Conservation (phyloP, 1,140 invertebrate genomes). For the Hetaerina americana region DNA sequence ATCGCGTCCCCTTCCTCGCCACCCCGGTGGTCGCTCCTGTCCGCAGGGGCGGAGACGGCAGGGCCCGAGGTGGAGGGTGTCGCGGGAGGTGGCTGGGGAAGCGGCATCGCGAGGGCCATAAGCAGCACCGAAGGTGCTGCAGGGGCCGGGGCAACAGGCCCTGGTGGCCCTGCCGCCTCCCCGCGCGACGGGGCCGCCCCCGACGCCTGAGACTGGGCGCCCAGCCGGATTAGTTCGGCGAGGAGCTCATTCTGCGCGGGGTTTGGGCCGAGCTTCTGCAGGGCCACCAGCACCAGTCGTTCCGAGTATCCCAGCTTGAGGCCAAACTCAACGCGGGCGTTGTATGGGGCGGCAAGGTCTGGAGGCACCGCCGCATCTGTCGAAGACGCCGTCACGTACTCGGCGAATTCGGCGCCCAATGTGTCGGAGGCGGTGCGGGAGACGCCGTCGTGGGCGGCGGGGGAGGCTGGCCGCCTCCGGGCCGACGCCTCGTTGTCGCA, state of each 20-base stretch:
- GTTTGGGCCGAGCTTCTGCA: constrained; percentile 67
- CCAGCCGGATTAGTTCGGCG: constrained; percentile 44
- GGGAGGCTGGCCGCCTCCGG: constrained; percentile 22
- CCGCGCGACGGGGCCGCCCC: not conserved
- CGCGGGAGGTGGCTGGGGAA: not conserved
- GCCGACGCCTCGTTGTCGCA: constrained; percentile 51
- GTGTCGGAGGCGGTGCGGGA: constrained; percentile 70
- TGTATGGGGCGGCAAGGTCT: constrained; percentile 22
- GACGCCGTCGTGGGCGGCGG: constrained; percentile 50
- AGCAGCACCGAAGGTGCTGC: not conserved
- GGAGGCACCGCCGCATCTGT: not conserved
- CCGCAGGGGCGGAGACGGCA: not conserved
- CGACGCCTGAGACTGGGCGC: constrained; percentile 14
- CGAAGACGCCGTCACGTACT: constrained; percentile 48
- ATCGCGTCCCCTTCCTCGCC: not conserved
- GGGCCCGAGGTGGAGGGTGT: not conserved
- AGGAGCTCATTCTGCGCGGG: constrained; percentile 78
- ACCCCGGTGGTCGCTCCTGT: not conserved
- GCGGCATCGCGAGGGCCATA: not conserved
- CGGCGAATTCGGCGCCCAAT: constrained; percentile 67
- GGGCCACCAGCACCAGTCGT: constrained; percentile 62
- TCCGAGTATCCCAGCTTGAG: constrained; percentile 87
- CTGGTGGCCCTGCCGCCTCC: not conserved
- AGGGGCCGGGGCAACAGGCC: not conserved
- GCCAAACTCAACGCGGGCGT: constrained; percentile 56